phyloP scores from a whole-genome alignment of 2,113 vertebrate species.

The Anser cygnoides region DNA sequence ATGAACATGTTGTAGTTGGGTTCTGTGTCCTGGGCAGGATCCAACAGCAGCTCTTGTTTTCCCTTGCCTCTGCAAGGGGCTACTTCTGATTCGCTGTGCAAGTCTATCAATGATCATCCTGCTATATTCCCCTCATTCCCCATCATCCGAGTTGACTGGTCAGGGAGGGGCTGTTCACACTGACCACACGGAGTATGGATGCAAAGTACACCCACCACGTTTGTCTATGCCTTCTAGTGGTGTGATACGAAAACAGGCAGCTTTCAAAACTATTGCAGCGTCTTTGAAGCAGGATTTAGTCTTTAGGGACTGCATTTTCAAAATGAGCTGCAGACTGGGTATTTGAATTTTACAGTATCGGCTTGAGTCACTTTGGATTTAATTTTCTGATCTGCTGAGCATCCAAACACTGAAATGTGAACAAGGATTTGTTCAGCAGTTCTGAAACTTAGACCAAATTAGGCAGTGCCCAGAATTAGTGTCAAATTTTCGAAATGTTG shows the following conservation, averaged over 20 bases:
- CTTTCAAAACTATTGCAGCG: background rate
- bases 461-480: background rate
- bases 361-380: background rate
- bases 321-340: background rate
- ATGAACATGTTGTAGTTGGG: background rate
- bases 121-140: background rate
- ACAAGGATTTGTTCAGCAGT: background rate
- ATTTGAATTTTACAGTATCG: background rate
- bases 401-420: background rate
- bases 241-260: background rate
- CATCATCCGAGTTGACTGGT: background rate
- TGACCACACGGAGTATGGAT: background rate
- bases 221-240: slow-evolving; percentile 18
- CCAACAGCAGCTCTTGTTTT: slow-evolving; percentile 40
- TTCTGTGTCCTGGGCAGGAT: slow-evolving; percentile 27
- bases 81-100: slow-evolving; percentile 33
- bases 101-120: background rate
- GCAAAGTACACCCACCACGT: background rate
- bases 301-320: background rate
- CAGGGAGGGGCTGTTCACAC: background rate
- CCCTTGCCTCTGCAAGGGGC: background rate
- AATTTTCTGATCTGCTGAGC: slow-evolving; percentile 2
- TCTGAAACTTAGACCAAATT: background rate
- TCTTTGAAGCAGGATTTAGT: background rate
- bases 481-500: background rate